Evolutionary conservation across 2,888 invertebrate genomes (phyloP).

Genomic region (Orthosia cruda): DNA sequence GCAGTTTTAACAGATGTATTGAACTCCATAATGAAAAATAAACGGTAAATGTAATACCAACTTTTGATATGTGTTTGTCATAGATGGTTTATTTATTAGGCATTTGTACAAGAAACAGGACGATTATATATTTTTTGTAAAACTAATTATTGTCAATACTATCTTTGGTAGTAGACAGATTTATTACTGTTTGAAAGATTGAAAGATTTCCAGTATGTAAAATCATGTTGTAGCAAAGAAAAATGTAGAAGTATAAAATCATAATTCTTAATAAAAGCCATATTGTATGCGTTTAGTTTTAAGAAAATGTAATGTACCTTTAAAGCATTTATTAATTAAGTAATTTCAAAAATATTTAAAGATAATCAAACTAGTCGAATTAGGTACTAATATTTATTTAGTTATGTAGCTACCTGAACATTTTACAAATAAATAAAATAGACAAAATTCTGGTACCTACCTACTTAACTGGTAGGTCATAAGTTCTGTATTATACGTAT

Average conservation of each 20-base stretch:
- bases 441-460: neutral
- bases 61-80: neutral
- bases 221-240: neutral
- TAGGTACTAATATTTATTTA: too few relatives aligned
- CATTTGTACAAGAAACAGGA: neutral
- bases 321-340: slow-evolving; percentile 7
- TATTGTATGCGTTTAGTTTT: neutral
- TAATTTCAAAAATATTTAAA: neutral
- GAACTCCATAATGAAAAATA: too few relatives aligned
- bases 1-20: neutral
- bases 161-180: neutral
- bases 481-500: neutral
- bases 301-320: neutral
- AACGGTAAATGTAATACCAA: neutral
- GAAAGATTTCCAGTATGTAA: neutral
- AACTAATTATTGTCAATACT: neutral
- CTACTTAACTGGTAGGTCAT: neutral
- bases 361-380: neutral
- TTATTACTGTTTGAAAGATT: neutral
- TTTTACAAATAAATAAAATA: too few relatives aligned
- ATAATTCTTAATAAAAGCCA: neutral
- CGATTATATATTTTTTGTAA: neutral
- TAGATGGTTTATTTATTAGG: neutral
- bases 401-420: neutral
- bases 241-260: neutral